These are phyloP conservation scores for Micrasema minimum DNA, from an alignment of 1,140 invertebrate genomes.

Conservation along the genomic window DNA sequence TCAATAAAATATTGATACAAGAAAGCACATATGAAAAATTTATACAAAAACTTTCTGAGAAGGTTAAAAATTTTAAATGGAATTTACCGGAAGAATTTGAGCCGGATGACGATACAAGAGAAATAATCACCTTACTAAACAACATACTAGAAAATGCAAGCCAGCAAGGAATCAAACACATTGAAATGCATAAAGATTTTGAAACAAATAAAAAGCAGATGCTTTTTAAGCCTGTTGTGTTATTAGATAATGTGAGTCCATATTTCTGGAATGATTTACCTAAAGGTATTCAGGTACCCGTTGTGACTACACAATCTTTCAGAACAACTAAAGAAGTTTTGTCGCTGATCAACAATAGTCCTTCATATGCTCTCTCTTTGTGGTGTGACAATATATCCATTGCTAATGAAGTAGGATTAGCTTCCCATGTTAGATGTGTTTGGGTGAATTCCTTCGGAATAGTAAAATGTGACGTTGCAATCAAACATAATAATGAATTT, in stretches of 20 bases:
- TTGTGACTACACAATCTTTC: conserved; percentile 67
- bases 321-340: conserved; percentile 72
- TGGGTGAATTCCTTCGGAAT: conserved; percentile 71
- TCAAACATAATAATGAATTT: conserved; percentile 8
- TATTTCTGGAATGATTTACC: conserved; percentile 55
- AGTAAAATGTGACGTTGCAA: conserved; percentile 60
- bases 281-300: conserved; percentile 55
- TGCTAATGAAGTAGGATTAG: conserved; percentile 66
- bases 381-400: conserved; percentile 71
- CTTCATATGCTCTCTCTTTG: conserved; percentile 66
- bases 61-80: conserved; percentile 60
- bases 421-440: conserved; percentile 63
- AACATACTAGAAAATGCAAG: conserved; percentile 3
- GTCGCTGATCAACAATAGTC: conserved; percentile 67
- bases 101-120: conserved; percentile 51
- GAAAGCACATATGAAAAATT: conserved; percentile 67
- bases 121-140: conserved; percentile 32
- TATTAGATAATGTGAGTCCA: conserved; percentile 39
- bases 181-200: conserved; percentile 34
- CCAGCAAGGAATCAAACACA: conserved; percentile 19
- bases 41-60: conserved; percentile 63
- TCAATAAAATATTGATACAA: conserved; percentile 68
- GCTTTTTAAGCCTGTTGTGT: conserved; percentile 38
- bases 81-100: conserved; percentile 65
- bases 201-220: not conserved